Evolutionary conservation across 2,797 vertebrate genomes (phyloP), one percentile per base, ranked within the genome.

Genomic region (Gallirallus australis): DNA sequence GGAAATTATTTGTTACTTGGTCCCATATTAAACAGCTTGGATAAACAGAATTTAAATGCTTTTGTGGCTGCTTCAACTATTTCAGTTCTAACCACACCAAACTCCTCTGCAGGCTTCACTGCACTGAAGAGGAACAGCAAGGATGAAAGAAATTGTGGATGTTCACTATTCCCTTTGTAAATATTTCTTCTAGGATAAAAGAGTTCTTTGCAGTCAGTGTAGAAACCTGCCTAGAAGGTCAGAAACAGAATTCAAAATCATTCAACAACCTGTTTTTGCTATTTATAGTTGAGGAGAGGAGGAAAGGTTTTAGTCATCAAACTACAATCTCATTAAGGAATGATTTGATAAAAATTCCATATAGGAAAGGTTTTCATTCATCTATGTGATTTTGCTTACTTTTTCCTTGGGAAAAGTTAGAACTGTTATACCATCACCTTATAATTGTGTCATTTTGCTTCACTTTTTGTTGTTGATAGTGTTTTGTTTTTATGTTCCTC

Each of bases 91-190:
- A 70, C 31, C 24, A 61, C 10, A 81, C 40, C 27, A 47, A 31
- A 40, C 15, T 78, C 33, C 61, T 68, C 57, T 65, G 33, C 59
- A 37, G 64, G 30, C 64, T 93, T 85, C 53, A 15, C 15, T 73
- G 24, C 14, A 20, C 45, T 71, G 54, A 85, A 77, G 17, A 85
- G 28, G 21, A 86, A 15, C n/a, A 71, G 59, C 37, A 23, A 84
- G 28, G 84, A 54, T 93, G 69, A 91, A 94, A 94, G 79, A 57
- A 77, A 78, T 15, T 20, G 19, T 52, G 27, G 18, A 50, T 77
- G 50, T 85, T 87, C 68, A 47, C 45, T 79, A 60, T 66, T 92
- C 16, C 12, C 23, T 89, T 80, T 94, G 78, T 90, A 95, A 89
- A 92, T 63, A 35, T 39, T 35, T 64, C 16, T 79, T 90, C 82